Evolutionary conservation across 2,113 vertebrate genomes (phyloP), one percentile per base, ranked within the genome.

Genomic region (Catharus minimus): DNA sequence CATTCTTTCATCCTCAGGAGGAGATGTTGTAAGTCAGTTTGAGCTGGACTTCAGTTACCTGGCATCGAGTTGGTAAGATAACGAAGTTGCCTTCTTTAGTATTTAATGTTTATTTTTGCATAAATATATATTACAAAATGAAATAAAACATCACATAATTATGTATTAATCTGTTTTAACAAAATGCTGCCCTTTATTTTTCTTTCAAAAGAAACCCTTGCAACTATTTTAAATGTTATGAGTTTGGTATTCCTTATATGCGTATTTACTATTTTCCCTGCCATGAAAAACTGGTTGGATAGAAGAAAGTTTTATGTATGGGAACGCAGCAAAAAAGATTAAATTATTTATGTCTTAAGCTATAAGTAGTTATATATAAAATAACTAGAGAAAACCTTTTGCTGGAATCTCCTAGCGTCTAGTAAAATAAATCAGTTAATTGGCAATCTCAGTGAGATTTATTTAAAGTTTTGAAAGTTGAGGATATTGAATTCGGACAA

Each of bases 11-110:
- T 36, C 62, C 41, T 7, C 78, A 98, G 98, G 98, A 90, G 98
- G 98, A 90, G 98, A 98, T 57, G 97, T 98, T 41, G 13, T 98
- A 65, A 98, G 98, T 92, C 98, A 98, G 47, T 98, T 95, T 96
- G 97, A 98, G 60, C 94, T 98, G 83, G 96, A 97, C 81, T 98
- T 97, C 93, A 96, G 96, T 93, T 98, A 98, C 58, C 94, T 98
- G 38, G 38, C 95, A 41, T 61, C 92, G 0, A 96, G 7, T 60
- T 98, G 98, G 98, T 98, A 96, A 97, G 97, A 93, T 7, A 60
- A 69, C n/a, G 14, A 73, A 5, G 7, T 69, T 84, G 13, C 8
- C 10, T 77, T 82, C 44, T 88, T 65, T 74, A 69, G n/a, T 36
- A 44, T 46, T 79, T 56, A 33, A 69, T 80, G 5, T 9, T 53